Percentiles rank a stretch among this genome's conserved stretches.
These are phyloP conservation scores for Biston betularia DNA, from an alignment of 2,888 invertebrate genomes.

Conservation along the genomic window DNA sequence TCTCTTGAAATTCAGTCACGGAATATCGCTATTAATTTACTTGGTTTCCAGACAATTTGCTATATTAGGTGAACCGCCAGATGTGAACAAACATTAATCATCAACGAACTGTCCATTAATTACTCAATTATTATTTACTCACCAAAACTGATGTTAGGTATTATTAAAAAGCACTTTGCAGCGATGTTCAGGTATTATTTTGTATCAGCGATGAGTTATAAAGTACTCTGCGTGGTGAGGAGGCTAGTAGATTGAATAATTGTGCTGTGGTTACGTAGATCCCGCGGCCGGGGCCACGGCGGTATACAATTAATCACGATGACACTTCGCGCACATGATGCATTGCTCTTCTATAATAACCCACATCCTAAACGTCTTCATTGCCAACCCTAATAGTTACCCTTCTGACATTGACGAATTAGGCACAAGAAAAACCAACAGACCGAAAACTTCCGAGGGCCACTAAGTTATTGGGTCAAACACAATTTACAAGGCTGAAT, in stretches of 20 bases:
- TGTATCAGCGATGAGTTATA: conserved; percentile 31
- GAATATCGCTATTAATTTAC: conserved; percentile 50
- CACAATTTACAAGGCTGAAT: conserved; percentile 29
- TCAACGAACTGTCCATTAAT: conserved; percentile 37
- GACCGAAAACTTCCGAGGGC: conserved; percentile 41
- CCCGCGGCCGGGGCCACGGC: conserved; percentile 35
- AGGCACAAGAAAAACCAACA: conserved; percentile 45
- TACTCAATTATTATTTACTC: conserved; percentile 10
- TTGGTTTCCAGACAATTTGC: conserved; percentile 39
- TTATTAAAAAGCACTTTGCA: conserved; percentile 51
- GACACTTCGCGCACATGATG: conserved; percentile 50
- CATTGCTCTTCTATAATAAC: conserved; percentile 49
- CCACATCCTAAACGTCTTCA: conserved; percentile 52
- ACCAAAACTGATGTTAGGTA: conserved; percentile 29
- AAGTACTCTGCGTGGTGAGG: conserved; percentile 36
- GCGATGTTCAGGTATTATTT: conserved; percentile 43
- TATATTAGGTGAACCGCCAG: conserved; percentile 41
- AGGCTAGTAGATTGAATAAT: conserved; percentile 38
- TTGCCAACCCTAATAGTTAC: conserved; percentile 52
- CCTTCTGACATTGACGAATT: conserved; percentile 56
- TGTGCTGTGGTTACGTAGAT: conserved; percentile 39
- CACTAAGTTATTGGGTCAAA: conserved; percentile 50
- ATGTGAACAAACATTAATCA: conserved; percentile 47
- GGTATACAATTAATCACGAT: conserved; percentile 55
- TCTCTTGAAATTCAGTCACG: conserved; percentile 49